Evolutionary conservation across 2,888 invertebrate genomes (phyloP).

Genomic region (Drosophila siamana): DNA sequence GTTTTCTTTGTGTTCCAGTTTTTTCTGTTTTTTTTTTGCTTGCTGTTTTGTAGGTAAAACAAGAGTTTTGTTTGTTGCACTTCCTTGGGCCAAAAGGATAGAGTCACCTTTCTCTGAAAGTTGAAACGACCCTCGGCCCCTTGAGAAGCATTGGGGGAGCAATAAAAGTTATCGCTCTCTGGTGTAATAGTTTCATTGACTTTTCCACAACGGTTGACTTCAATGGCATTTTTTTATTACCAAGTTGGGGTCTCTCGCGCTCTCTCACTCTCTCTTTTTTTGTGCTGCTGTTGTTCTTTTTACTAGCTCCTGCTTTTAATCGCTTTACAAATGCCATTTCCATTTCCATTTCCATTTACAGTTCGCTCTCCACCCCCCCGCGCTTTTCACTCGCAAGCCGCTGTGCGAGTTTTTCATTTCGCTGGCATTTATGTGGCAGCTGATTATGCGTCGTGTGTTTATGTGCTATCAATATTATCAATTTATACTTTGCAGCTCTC

Average conservation of each 20-base stretch:
- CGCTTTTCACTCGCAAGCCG: neutral
- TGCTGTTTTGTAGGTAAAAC: slow-evolving; percentile 35
- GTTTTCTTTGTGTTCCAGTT: slow-evolving; percentile 58
- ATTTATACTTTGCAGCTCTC: too few species aligned
- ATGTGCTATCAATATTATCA: slow-evolving; percentile 38
- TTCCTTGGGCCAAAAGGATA: slow-evolving; percentile 45
- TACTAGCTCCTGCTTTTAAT: slow-evolving; percentile 22
- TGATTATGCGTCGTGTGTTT: slow-evolving; percentile 22
- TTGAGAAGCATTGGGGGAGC: slow-evolving; percentile 15
- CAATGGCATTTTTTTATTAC: slow-evolving; percentile 44
- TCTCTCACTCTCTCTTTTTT: neutral
- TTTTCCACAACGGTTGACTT: slow-evolving; percentile 64
- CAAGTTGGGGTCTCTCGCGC: neutral
- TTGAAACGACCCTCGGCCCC: neutral
- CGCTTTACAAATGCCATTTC: slow-evolving; percentile 30
- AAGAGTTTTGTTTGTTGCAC: slow-evolving; percentile 69
- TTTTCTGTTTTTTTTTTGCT: neutral
- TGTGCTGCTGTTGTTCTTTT: neutral
- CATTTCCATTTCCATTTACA: neutral
- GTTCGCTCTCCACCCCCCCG: neutral
- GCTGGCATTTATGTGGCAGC: slow-evolving; percentile 9
- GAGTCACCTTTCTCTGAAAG: slow-evolving; percentile 28
- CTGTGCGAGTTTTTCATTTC: neutral
- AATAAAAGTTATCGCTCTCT: slow-evolving; percentile 57
- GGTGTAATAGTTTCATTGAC: slow-evolving; percentile 59